Conservation (phyloP, 2,113 vertebrate genomes). For the Pterocles orientalis region DNA sequence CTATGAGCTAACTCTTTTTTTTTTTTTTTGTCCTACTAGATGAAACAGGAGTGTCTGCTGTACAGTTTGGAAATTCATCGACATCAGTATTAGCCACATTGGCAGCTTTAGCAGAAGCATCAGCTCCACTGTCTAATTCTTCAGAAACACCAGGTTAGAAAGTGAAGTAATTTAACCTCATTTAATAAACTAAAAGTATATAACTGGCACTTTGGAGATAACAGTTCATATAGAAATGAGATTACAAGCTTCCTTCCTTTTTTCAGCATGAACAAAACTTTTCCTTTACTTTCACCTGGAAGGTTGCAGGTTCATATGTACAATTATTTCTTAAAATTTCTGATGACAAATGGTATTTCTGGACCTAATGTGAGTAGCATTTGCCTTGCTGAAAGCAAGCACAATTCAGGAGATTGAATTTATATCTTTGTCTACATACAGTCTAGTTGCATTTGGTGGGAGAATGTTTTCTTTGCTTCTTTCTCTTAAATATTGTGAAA, state of each 20-base stretch:
- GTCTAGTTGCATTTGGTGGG: background rate
- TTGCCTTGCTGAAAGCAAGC: background rate
- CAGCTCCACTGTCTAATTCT: constrained; percentile 84
- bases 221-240: background rate
- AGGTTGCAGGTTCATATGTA: background rate
- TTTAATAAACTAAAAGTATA: background rate
- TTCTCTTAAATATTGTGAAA: background rate
- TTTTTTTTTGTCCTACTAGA: constrained; percentile 65
- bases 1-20: background rate
- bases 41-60: constrained; percentile 83
- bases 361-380: background rate
- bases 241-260: background rate
- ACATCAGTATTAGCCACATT: constrained; percentile 87
- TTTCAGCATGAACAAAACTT: background rate
- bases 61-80: constrained; percentile 87
- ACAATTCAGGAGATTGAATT: background rate
- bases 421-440: background rate
- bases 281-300: background rate
- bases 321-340: background rate
- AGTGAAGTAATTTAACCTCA: background rate
- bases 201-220: background rate
- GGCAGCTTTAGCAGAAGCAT: constrained; percentile 88
- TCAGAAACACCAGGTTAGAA: constrained; percentile 86
- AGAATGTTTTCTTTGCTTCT: background rate
- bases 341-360: background rate